phyloP scores from a whole-genome alignment of 2,888 invertebrate genomes.

The Euproctis similis region DNA sequence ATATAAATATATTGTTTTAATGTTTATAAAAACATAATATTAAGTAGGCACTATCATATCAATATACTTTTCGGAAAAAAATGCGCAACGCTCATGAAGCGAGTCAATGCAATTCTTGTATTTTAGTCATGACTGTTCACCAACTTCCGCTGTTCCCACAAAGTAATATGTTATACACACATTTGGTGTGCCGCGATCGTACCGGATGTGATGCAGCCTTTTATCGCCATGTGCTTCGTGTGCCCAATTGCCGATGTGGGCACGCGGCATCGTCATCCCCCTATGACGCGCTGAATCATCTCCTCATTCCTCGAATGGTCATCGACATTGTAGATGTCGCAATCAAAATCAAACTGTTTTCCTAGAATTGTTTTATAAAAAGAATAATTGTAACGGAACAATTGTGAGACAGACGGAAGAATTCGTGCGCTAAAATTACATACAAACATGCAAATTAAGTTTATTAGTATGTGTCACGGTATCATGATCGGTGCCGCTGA shows the following conservation, averaged over 20 bases:
- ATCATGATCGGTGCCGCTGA: too few species aligned
- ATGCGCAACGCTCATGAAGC: constrained; percentile 28
- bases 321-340: constrained; percentile 21
- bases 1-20: constrained; percentile 7
- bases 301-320: constrained; percentile 32
- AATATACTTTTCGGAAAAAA: constrained; percentile 8
- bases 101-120: constrained; percentile 38
- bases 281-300: constrained; percentile 35
- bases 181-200: constrained; percentile 37
- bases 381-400: constrained; percentile 32
- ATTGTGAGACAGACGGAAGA: constrained; percentile 49
- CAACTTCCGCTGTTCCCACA: constrained; percentile 58
- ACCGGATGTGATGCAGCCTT: constrained; percentile 52
- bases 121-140: constrained; percentile 44
- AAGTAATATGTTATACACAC: too few species aligned
- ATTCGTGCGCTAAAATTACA: constrained; percentile 33
- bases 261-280: constrained; percentile 24
- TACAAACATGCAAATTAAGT: constrained; percentile 50
- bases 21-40: neutral
- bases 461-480: constrained; percentile 43
- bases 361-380: too few species aligned
- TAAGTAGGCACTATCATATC: too few species aligned
- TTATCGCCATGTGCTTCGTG: constrained; percentile 50
- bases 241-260: constrained; percentile 29
- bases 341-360: constrained; percentile 16